A percentile compares a stretch with the other conserved stretches of the same genome.
These are phyloP conservation scores for Porites cylindrica DNA, from an alignment of 92 coral and sea anemone species.

Conservation along the genomic window DNA sequence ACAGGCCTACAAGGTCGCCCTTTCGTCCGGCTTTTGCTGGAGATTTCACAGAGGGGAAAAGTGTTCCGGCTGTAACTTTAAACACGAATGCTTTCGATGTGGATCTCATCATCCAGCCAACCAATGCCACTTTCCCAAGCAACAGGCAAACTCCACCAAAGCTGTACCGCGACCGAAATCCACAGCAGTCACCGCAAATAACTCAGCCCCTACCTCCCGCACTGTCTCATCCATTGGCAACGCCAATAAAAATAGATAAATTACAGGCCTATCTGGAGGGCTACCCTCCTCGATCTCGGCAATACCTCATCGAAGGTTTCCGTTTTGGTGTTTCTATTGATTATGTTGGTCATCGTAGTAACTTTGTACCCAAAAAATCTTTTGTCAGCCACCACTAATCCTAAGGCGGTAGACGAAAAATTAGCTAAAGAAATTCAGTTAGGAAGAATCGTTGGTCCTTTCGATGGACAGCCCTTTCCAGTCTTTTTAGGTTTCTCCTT, in stretches of 20 bases:
- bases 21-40: conserved; percentile 2
- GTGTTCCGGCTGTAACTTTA: not conserved
- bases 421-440: too few species aligned
- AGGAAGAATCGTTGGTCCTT: too few species aligned
- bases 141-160: not conserved
- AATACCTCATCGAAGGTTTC: not conserved
- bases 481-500: conserved; percentile 8
- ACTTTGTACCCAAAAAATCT: not conserved
- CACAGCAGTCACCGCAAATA: not conserved
- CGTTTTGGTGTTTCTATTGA: not conserved
- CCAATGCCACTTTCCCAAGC: not conserved
- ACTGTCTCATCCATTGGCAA: not conserved
- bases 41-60: not conserved
- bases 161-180: not conserved
- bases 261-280: not conserved
- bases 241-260: conserved; percentile 7
- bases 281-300: not conserved
- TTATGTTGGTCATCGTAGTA: not conserved
- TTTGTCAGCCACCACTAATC: not conserved
- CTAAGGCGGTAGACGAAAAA: too few species aligned
- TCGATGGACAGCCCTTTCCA: conserved; percentile 1
- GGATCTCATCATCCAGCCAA: not conserved
- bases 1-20: too few species aligned
- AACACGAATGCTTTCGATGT: not conserved
- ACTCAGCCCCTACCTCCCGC: not conserved